Evolutionary conservation across 2,888 invertebrate genomes (phyloP), one percentile per base, ranked within the genome.

Genomic region (Xanthorhoe designata): DNA sequence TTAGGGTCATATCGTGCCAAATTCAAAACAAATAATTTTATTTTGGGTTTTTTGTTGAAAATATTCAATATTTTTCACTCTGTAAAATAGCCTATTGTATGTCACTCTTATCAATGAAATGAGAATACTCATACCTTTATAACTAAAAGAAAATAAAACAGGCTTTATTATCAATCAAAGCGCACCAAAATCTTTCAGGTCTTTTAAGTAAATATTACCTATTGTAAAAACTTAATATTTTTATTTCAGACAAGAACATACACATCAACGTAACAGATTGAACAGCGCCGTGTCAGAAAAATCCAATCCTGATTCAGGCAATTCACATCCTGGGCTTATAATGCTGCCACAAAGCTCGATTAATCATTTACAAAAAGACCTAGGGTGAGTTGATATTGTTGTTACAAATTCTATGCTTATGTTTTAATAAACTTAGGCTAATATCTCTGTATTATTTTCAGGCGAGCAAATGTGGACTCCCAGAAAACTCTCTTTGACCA

Each of bases 401-500:
- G 38, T 42, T 17, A 17, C 29, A 9, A 29, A 29, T 52, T 52
- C 0, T 52, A 32, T 52, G 2, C 15, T 6, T n/a, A 15, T 10
- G 0, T 19, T 9, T 50, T 47, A 15, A 1, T 13, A 13, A 2
- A 2, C 13, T 10, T 13, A 13, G 32, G 2, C 32, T 53, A 32
- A 53, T 35, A 2, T 64, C 65, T 64, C 65, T 49, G 57, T 65
- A n/a, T 66, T 74, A 68, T 60, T 85, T 83, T 62, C 74, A 89
- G 91, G 52, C 84, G 91, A 55, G 84, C 81, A 29, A 81, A 83
- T 45, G 70, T 75, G 18, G 91, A 92, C 62, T 86, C 80, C 19
- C 91, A 90, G 64, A 93, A 91, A 81, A 88, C 86, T 29, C 81
- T 94, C 47, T 93, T 83, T 74, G 91, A 92, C 70, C 89, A 90